These are phyloP conservation scores for Melieria omissa DNA, from an alignment of 2,888 invertebrate species.

Conservation along the genomic window DNA sequence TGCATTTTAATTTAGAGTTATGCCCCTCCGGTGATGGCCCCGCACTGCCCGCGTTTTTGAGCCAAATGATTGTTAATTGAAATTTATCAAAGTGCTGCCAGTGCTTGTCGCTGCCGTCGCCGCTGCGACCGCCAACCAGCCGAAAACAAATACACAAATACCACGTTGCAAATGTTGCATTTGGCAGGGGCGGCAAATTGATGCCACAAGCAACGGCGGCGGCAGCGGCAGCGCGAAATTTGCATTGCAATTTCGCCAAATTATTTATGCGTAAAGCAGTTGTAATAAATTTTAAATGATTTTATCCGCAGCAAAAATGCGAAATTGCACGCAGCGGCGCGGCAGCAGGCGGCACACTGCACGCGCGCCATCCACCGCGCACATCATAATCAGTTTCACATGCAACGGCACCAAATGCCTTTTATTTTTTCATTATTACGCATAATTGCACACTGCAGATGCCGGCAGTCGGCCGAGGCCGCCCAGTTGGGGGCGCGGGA, in stretches of 20 bases:
- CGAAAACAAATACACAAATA: not conserved
- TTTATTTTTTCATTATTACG: too few relatives aligned
- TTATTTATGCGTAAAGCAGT: constrained; percentile 57
- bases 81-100: constrained; percentile 46
- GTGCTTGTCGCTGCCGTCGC: not conserved
- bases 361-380: not conserved
- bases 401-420: too few relatives aligned
- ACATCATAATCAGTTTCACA: constrained; percentile 20
- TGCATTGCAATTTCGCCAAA: constrained; percentile 34
- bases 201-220: constrained; percentile 18
- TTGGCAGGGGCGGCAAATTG: not conserved
- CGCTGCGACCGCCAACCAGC: not conserved
- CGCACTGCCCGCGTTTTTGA: constrained; percentile 11
- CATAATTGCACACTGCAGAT: too few relatives aligned
- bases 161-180: constrained; percentile 15
- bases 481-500: too few relatives aligned
- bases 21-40: not conserved
- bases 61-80: constrained; percentile 56
- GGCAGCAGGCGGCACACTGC: too few relatives aligned
- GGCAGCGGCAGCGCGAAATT: not conserved
- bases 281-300: constrained; percentile 42
- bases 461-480: too few relatives aligned
- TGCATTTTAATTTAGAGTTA: constrained; percentile 29
- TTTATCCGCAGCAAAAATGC: constrained; percentile 21
- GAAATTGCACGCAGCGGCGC: too few relatives aligned